Percentiles rank a stretch among this genome's conserved stretches.
Conservation (phyloP, 2,888 invertebrate genomes). For the Barypeithes pellucidus region DNA sequence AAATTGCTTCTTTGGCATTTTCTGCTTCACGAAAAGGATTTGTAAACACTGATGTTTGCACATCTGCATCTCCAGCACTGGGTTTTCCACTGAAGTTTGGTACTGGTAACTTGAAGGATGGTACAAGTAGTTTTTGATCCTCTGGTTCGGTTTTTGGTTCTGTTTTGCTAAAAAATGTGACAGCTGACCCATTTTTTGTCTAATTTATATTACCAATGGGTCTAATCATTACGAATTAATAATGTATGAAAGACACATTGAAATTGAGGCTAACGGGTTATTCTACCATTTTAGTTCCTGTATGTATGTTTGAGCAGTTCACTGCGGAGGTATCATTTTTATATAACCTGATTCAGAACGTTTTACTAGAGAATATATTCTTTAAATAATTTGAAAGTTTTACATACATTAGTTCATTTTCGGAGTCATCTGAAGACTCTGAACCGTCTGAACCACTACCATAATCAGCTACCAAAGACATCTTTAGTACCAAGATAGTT, state of each 20-base stretch:
- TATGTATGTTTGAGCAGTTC: too few relatives aligned
- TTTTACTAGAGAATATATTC: neutral
- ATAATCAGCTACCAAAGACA: slow-evolving; percentile 80
- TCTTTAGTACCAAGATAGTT: slow-evolving; percentile 36
- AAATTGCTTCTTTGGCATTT: slow-evolving; percentile 86
- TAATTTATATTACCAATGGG: slow-evolving; percentile 55
- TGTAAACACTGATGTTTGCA: slow-evolving; percentile 85
- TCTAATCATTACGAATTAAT: slow-evolving; percentile 6
- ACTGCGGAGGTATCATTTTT: neutral
- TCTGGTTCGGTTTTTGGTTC: slow-evolving; percentile 53
- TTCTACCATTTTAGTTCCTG: too few relatives aligned
- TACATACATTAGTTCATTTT: slow-evolving; percentile 68
- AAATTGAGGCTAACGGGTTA: neutral
- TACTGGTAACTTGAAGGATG: slow-evolving; percentile 74
- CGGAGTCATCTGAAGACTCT: slow-evolving; percentile 69
- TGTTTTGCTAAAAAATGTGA: slow-evolving; percentile 65
- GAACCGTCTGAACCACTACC: slow-evolving; percentile 72
- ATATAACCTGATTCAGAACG: neutral
- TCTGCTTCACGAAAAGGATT: slow-evolving; percentile 92
- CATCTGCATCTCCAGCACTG: slow-evolving; percentile 61
- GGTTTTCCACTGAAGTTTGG: slow-evolving; percentile 74
- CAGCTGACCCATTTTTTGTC: slow-evolving; percentile 68
- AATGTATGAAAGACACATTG: neutral
- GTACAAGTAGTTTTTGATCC: slow-evolving; percentile 43
- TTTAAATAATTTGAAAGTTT: slow-evolving; percentile 48